Conservation (phyloP, 2,113 vertebrate genomes). For the Corythaixoides concolor region DNA sequence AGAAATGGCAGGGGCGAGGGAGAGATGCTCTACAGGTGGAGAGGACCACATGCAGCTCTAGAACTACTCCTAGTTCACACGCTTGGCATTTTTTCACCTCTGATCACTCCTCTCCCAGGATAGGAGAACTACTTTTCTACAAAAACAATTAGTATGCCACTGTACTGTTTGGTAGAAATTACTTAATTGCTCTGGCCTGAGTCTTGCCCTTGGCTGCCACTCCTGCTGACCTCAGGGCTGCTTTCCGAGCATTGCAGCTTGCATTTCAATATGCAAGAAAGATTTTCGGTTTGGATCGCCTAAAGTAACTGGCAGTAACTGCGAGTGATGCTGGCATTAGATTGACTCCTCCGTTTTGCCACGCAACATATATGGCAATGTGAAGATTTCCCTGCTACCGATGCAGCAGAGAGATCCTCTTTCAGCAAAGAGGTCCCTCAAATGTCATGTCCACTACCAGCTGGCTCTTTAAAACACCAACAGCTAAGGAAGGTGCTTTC, state of each 20-base stretch:
- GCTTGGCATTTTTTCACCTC: neutral
- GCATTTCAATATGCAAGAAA: neutral
- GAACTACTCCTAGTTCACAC: neutral
- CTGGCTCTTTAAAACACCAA: neutral
- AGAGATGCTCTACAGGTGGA: neutral
- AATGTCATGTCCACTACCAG: neutral
- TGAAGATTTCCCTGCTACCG: neutral
- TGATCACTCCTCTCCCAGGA: neutral
- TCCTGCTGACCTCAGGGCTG: neutral
- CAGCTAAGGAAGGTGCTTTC: neutral
- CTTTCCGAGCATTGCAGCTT: neutral
- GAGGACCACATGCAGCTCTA: neutral
- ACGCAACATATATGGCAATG: neutral
- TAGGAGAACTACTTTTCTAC: neutral
- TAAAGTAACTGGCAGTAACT: neutral
- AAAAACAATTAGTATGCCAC: neutral
- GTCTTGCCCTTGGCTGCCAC: neutral
- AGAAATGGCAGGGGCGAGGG: neutral
- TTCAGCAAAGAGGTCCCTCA: neutral
- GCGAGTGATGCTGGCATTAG: neutral
- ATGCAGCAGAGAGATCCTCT: neutral
- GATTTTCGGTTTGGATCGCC: neutral
- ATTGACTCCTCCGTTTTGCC: neutral
- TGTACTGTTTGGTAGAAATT: neutral
- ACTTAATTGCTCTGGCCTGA: neutral